Base-by-base conservation (phyloP, 2,113 vertebrate species). In the Dicaeum eximium region DNA sequence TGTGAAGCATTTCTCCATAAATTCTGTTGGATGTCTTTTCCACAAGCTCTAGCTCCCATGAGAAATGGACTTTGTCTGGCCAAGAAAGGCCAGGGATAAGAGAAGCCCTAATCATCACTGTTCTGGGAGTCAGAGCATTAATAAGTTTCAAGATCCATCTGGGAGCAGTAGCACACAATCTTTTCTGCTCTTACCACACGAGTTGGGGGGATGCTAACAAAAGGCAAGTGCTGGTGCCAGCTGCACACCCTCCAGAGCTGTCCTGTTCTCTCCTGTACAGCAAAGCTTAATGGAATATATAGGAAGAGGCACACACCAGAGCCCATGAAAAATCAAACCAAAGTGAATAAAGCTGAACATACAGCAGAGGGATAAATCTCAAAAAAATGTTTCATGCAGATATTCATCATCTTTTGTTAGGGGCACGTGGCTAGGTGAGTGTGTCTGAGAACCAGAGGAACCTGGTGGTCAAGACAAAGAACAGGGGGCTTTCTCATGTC, bases 211-310 rank as follows among this genome's bases (percentile, higher is more conserved):
- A 24, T 1, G 1, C 33, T 10, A 57, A 27, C 50, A 62, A 71
- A 84, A 54, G 8, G 4, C 11, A 54, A 27, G 14, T 0, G 0
- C 25, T 57, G 51, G 24, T 37, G 57, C 5, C 24, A 77, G 7
- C 28, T 31, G 2, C 10, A 9, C 0, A 0, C 8, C 42, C 3
- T 27, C 12, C 1, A 1, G 31, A 72, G 11, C 30, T 66, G 8
- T 27, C 14, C 4, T 31, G 18, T 31, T 74, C 47, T 50, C 50
- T 60, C 11, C 53, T 22, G 10, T 18, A 30, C 11, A 45, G 60
- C 7, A 61, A 56, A 77, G 19, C 10, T 65, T 67, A 60, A 60
- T 0, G 1, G 9, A 65, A 37, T 6, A 15, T 0, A 0, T 6
- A 28, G 37, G 20, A 61, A 80, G 21, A 31, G 14, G 13, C 50